Percentiles rank a stretch among this genome's conserved stretches.
phyloP scores from a whole-genome alignment of 2,113 vertebrate species.

The Pedionomus torquatus region DNA sequence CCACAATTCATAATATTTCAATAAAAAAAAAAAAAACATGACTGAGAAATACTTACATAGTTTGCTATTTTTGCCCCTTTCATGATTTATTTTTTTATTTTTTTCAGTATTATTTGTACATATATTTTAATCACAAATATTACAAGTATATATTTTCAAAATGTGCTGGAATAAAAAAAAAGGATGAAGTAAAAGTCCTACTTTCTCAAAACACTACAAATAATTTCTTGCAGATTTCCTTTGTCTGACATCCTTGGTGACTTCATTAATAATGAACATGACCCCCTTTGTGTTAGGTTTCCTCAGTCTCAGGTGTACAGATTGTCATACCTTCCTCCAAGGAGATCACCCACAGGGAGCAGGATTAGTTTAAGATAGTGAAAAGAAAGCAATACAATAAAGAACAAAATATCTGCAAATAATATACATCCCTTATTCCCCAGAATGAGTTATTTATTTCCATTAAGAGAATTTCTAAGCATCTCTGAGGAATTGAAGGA shows the following conservation, averaged over 20 bases:
- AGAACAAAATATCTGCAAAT: background rate
- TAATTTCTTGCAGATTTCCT: background rate
- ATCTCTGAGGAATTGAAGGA: background rate
- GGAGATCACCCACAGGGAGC: background rate
- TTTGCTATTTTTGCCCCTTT: accelerated
- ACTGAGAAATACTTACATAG: background rate
- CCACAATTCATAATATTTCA: background rate
- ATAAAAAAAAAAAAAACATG: background rate
- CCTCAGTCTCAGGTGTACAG: background rate
- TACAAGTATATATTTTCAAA: background rate
- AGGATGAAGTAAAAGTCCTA: background rate
- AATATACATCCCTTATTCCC: background rate
- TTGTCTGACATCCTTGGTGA: background rate
- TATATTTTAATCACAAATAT: background rate
- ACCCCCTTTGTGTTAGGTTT: background rate
- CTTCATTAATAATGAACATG: background rate
- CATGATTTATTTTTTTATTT: background rate
- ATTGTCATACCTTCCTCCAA: background rate
- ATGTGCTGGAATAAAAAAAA: background rate
- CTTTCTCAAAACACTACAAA: background rate
- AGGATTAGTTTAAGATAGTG: background rate
- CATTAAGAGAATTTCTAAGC: background rate
- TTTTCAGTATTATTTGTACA: background rate
- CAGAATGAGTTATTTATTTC: background rate
- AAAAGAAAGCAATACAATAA: background rate